Evolutionary conservation across 2,888 invertebrate genomes (phyloP).

Genomic region (Sepiola atlantica): DNA sequence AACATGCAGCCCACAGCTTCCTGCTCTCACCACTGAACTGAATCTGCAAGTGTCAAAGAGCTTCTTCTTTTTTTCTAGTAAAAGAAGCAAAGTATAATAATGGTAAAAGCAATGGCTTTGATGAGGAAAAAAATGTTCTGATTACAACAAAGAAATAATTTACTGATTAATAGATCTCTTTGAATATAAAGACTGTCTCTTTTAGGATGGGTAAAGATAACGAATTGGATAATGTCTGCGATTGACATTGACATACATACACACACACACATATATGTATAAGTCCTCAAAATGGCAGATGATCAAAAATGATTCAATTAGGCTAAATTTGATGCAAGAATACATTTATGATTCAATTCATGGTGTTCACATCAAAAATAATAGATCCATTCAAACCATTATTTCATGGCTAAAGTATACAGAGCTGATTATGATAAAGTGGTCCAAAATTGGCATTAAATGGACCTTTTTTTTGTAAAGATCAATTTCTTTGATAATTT

Average conservation of each 20-base stretch:
- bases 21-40: not conserved
- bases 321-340: slow-evolving; percentile 8
- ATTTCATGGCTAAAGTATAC: not conserved
- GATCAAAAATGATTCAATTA: not conserved
- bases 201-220: not conserved
- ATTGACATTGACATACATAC: not conserved
- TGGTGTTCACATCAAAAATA: not conserved
- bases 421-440: not conserved
- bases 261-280: too few relatives aligned
- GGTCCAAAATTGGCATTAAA: not conserved
- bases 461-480: not conserved
- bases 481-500: not conserved
- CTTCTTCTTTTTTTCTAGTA: not conserved
- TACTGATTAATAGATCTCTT: not conserved
- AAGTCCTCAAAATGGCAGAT: not conserved
- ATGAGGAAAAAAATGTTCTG: not conserved
- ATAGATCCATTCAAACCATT: not conserved
- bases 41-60: not conserved
- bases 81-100: not conserved
- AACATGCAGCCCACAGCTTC: not conserved
- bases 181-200: not conserved
- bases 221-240: not conserved
- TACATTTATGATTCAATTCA: slow-evolving; percentile 19
- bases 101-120: not conserved
- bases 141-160: slow-evolving; percentile 21